These are phyloP conservation scores for Acanthurus leucopareius DNA, from an alignment of 2,797 vertebrate species.

Conservation along the genomic window DNA sequence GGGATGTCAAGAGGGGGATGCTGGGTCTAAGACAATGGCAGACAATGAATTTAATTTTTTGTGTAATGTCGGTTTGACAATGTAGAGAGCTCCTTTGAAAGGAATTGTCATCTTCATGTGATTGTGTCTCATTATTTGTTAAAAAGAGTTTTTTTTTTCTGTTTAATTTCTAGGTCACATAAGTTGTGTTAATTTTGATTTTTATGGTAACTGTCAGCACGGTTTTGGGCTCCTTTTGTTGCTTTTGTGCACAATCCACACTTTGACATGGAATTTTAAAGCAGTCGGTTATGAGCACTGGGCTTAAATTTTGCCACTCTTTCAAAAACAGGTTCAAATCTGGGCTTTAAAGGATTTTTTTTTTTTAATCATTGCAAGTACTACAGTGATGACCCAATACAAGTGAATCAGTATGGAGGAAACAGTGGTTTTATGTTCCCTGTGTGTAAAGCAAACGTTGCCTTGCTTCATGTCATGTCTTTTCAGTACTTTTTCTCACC, in stretches of 20 bases:
- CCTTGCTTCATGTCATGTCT: constrained; percentile 32
- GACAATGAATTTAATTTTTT: constrained; percentile 75
- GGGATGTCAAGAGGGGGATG: constrained; percentile 76
- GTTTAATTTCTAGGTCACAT: constrained; percentile 56
- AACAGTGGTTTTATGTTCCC: constrained; percentile 15
- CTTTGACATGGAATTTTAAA: constrained; percentile 51
- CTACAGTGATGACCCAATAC: constrained; percentile 24
- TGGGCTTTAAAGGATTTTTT: background rate
- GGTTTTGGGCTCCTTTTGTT: constrained; percentile 61
- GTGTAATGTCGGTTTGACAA: constrained; percentile 68
- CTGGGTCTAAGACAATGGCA: constrained; percentile 78
- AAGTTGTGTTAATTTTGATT: constrained; percentile 62
- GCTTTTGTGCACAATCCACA: constrained; percentile 50
- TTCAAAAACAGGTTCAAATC: constrained; percentile 3
- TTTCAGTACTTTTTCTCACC: constrained; percentile 45
- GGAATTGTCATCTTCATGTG: constrained; percentile 57
- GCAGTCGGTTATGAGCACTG: constrained; percentile 40
- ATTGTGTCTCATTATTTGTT: constrained; percentile 71
- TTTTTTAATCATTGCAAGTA: background rate
- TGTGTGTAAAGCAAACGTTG: constrained; percentile 32
- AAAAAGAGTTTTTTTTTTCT: constrained; percentile 64
- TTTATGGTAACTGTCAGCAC: constrained; percentile 62
- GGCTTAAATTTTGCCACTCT: background rate
- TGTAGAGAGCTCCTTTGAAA: constrained; percentile 64
- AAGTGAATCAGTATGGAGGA: constrained; percentile 22